Percentiles rank a stretch among this genome's conserved stretches.
These are phyloP conservation scores for Anoplopoma fimbria DNA, from an alignment of 2,113 vertebrate genomes.

Conservation along the genomic window DNA sequence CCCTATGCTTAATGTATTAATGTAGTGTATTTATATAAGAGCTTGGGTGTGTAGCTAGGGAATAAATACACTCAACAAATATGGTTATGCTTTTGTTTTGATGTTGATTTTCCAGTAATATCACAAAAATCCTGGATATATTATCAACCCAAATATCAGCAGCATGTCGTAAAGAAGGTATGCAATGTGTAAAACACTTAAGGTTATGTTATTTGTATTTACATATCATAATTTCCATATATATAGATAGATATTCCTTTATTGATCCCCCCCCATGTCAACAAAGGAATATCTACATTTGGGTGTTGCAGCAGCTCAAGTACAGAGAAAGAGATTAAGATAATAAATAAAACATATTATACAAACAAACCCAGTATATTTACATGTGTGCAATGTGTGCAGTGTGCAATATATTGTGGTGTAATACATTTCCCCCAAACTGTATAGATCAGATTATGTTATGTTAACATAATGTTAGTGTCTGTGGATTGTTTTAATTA, in stretches of 20 bases:
- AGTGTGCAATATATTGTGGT: no score
- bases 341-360: no score
- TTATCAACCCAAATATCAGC: background rate
- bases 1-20: no score
- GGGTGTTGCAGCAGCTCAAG: no score
- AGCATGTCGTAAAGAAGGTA: background rate
- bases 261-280: no score
- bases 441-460: background rate
- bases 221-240: background rate
- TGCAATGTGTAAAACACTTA: no score
- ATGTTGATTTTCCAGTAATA: background rate
- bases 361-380: no score
- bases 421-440: background rate
- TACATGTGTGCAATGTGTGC: no score
- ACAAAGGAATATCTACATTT: no score
- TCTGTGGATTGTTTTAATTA: background rate
- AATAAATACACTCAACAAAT: background rate
- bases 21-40: no score
- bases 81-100: background rate
- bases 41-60: background rate
- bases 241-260: no score
- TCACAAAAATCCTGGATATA: background rate
- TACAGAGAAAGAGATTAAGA: no score
- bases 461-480: background rate
- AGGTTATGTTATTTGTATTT: background rate